Evolutionary conservation across 2,888 invertebrate species (phyloP).

Genomic region (Tetragonula carbonaria): DNA sequence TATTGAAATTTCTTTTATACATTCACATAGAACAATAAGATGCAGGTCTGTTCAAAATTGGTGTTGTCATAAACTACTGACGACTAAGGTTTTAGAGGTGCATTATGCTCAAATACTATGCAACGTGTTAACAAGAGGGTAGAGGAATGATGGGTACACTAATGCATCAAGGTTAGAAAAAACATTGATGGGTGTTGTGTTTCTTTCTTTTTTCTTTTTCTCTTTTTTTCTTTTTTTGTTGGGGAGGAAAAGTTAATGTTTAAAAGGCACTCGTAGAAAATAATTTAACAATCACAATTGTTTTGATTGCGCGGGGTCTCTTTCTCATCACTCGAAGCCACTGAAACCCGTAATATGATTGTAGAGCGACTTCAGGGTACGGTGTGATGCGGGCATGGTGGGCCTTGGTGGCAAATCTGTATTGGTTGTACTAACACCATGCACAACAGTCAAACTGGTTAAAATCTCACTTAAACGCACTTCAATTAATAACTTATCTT

Average conservation of each 20-base stretch:
- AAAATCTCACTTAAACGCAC: slow-evolving; percentile 83
- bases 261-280: slow-evolving; percentile 83
- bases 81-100: slow-evolving; percentile 27
- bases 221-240: slow-evolving; percentile 1
- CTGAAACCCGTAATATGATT: slow-evolving; percentile 69
- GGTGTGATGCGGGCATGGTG: slow-evolving; percentile 75
- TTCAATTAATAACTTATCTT: slow-evolving; percentile 79
- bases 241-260: slow-evolving; percentile 77
- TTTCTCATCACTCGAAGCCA: slow-evolving; percentile 71
- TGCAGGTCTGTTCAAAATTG: slow-evolving; percentile 8
- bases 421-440: slow-evolving; percentile 80
- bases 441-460: slow-evolving; percentile 81
- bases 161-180: slow-evolving; percentile 61
- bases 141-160: neutral
- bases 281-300: slow-evolving; percentile 75
- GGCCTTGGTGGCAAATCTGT: slow-evolving; percentile 73
- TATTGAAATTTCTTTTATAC: neutral
- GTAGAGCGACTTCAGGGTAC: slow-evolving; percentile 71
- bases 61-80: slow-evolving; percentile 6
- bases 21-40: slow-evolving; percentile 29
- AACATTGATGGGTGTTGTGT: slow-evolving; percentile 67
- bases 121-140: slow-evolving; percentile 28
- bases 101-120: slow-evolving; percentile 42
- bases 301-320: slow-evolving; percentile 73
- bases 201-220: slow-evolving; percentile 26